phyloP scores from a whole-genome alignment of 1,140 invertebrate genomes.

The Meloidogyne chitwoodi region DNA sequence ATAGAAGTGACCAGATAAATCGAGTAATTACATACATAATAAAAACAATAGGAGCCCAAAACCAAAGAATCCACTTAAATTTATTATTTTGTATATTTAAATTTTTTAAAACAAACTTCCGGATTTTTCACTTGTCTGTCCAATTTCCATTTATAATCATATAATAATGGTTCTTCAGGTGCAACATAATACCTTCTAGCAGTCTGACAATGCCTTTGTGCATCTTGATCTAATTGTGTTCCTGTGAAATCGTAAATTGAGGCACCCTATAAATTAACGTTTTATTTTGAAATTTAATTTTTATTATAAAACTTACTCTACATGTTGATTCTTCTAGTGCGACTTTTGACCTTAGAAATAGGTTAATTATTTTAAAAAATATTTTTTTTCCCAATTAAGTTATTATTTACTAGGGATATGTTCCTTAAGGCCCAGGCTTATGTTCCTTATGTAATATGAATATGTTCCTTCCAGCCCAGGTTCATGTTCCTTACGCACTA shows the following conservation, averaged over 20 bases:
- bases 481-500: background rate
- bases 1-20: slow-evolving; percentile 30
- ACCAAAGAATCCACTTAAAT: slow-evolving; percentile 32
- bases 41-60: slow-evolving; percentile 33
- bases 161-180: slow-evolving; percentile 28
- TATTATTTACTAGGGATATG: no score
- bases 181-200: slow-evolving; percentile 28
- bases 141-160: slow-evolving; percentile 25
- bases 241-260: slow-evolving; percentile 29
- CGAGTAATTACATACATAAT: slow-evolving; percentile 33
- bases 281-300: background rate
- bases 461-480: background rate
- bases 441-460: no score
- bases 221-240: slow-evolving; percentile 24
- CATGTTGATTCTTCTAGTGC: slow-evolving; percentile 33
- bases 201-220: slow-evolving; percentile 32
- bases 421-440: no score
- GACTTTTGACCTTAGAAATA: slow-evolving; percentile 28
- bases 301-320: slow-evolving; percentile 9
- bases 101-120: slow-evolving; percentile 6
- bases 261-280: slow-evolving; percentile 6
- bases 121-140: slow-evolving; percentile 34
- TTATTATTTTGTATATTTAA: no score
- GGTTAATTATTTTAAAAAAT: background rate
- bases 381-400: background rate